Base-by-base conservation (phyloP, 2,888 invertebrate genomes). In the Keiferia lycopersicella region DNA sequence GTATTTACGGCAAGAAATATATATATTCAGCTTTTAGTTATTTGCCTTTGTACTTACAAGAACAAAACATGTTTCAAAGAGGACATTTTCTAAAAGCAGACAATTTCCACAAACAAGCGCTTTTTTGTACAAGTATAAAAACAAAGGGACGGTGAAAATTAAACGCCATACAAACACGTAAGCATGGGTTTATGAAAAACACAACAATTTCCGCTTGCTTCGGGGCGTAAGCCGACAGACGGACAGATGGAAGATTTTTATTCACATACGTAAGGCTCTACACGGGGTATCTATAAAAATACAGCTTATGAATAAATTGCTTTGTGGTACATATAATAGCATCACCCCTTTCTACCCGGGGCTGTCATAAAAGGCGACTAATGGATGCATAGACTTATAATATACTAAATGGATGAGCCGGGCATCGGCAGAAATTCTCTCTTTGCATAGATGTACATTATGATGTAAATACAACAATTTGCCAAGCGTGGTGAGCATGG, bases 121-220 rank as follows among this genome's bases (percentile, higher is more conserved):
- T 56, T 56, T 56, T n/a, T 56, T 56, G 6, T 56, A 53, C 34
- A 10, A 34, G 39, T 1, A 59, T 2, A 34, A 60, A 65, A 68
- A 65, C 66, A 66, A 70, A 61, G 63, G 34, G 60, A 41, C 10
- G 20, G 60, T 53, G 69, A 69, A 73, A 63, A 71, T 69, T 74
- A 73, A 71, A 70, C 72, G 69, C 71, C 68, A 70, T 72, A 69
- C 71, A 51, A 61, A 72, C 70, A 66, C 73, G 67, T 69, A 71
- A 72, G 62, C 62, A 61, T 34, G 60, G 22, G 20, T 26, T 45
- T 60, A 63, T 58, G 65, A 39, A 71, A 69, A 74, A 79, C 11
- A 41, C n/a, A 83, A 81, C 80, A 81, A 82, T 82, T 77, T 78
- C 78, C 78, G 71, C 64, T 56, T 63, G 69, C 83, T 78, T 71